Evolutionary conservation across 2,888 invertebrate genomes (phyloP).

Genomic region (Lepidochrysops patricia): DNA sequence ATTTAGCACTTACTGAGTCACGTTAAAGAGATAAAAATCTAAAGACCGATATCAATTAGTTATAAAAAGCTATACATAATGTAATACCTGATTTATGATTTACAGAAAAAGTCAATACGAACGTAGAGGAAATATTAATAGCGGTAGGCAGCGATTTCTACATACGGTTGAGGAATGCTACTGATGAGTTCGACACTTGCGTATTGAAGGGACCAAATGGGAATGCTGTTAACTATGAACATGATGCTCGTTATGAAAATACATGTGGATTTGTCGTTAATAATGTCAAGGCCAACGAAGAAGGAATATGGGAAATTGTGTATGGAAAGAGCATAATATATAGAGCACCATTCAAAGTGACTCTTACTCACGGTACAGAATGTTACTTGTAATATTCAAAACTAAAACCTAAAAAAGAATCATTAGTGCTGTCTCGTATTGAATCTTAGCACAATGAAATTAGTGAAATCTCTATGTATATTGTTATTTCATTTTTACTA

Average conservation of each 20-base stretch:
- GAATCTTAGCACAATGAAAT: too few relatives aligned
- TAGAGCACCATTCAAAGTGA: conserved; percentile 36
- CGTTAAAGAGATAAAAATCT: conserved; percentile 40
- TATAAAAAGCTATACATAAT: conserved; percentile 12
- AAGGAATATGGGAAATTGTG: conserved; percentile 45
- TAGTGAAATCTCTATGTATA: too few relatives aligned
- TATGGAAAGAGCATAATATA: conserved; percentile 40
- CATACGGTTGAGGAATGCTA: conserved; percentile 37
- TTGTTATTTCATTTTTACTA: too few relatives aligned
- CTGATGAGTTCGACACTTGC: conserved; percentile 37
- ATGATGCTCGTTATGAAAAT: conserved; percentile 29
- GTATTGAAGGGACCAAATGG: conserved; percentile 35
- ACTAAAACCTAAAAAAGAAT: too few relatives aligned
- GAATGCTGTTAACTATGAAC: conserved; percentile 23
- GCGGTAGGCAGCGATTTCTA: conserved; percentile 41
- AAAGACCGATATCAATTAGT: conserved; percentile 6
- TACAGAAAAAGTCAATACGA: conserved; percentile 40
- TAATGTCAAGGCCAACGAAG: conserved; percentile 28
- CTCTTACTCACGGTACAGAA: background rate
- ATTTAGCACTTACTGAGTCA: conserved; percentile 45
- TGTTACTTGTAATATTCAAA: too few relatives aligned
- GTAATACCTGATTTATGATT: conserved; percentile 20
- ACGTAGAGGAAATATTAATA: conserved; percentile 32
- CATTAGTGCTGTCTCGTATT: too few relatives aligned
- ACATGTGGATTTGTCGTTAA: conserved; percentile 43